Percentiles rank a stretch among this genome's conserved stretches.
Conservation (phyloP, 1,140 invertebrate genomes). For the Druon quercuslanigerum region DNA sequence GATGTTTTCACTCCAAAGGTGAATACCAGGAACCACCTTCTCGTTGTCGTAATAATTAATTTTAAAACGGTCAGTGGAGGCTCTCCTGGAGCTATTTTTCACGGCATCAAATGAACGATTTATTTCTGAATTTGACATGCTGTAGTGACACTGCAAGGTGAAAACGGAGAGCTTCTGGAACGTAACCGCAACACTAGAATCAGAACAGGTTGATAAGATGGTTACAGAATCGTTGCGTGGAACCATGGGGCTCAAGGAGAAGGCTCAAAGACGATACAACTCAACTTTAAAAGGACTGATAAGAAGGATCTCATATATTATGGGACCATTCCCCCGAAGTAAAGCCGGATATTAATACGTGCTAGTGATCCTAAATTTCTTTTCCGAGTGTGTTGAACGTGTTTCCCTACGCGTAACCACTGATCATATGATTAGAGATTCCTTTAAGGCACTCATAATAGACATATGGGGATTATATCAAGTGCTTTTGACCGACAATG, state of each 20-base stretch:
- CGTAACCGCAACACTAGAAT: slow-evolving; percentile 78
- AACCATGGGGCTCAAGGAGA: slow-evolving; percentile 77
- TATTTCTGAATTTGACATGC: slow-evolving; percentile 77
- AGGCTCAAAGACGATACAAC: slow-evolving; percentile 78
- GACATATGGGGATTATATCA: too few species aligned
- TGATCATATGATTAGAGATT: too few species aligned
- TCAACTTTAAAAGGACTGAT: too few species aligned
- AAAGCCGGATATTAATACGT: too few species aligned
- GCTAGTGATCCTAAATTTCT: too few species aligned
- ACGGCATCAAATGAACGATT: slow-evolving; percentile 78
- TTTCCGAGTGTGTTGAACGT: too few species aligned
- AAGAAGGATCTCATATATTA: too few species aligned
- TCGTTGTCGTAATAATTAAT: slow-evolving; percentile 88
- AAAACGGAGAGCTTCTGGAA: slow-evolving; percentile 78
- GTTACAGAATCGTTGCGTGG: slow-evolving; percentile 81
- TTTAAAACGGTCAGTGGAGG: slow-evolving; percentile 85
- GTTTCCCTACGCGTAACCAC: too few species aligned
- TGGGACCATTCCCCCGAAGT: too few species aligned
- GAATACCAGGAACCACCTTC: slow-evolving; percentile 82
- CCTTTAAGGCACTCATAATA: too few species aligned
- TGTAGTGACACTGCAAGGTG: slow-evolving; percentile 76
- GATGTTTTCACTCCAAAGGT: slow-evolving; percentile 86
- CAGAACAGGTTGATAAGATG: slow-evolving; percentile 78
- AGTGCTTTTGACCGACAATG: too few species aligned
- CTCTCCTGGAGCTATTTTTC: slow-evolving; percentile 81